Evolutionary conservation across 2,797 vertebrate genomes (phyloP).

Genomic region (Margarornis squamiger): DNA sequence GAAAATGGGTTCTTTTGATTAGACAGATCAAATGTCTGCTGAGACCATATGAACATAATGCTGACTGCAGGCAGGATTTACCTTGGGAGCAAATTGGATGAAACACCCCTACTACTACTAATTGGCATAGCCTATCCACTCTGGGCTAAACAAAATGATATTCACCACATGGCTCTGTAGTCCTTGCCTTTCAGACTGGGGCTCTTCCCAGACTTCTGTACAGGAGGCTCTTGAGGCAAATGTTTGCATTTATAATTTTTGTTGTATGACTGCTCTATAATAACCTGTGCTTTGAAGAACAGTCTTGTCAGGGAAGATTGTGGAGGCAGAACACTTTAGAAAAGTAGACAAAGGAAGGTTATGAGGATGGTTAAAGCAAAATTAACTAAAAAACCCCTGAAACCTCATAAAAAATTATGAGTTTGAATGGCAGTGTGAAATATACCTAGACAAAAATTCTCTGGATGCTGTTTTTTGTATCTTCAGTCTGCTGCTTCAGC

Average conservation of each 20-base stretch:
- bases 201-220: neutral
- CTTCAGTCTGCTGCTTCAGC: neutral
- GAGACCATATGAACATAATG: conserved; percentile 17
- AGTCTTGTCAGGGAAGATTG: neutral
- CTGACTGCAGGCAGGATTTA: conserved; percentile 42
- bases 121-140: neutral
- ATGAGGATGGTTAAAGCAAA: neutral
- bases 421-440: neutral
- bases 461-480: neutral
- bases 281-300: neutral
- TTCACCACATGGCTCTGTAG: neutral
- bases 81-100: neutral
- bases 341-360: neutral
- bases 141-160: neutral
- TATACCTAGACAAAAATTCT: neutral
- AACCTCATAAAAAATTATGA: neutral
- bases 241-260: neutral
- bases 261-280: neutral
- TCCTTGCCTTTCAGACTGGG: neutral
- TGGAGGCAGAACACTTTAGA: neutral
- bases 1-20: conserved; percentile 39
- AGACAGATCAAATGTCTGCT: conserved; percentile 36
- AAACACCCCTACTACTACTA: neutral
- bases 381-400: neutral
- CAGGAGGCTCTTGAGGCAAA: neutral